Percentiles rank a stretch among this genome's conserved stretches.
Evolutionary conservation across 2,113 vertebrate genomes (phyloP).

Genomic region (Girardinichthys multiradiatus): DNA sequence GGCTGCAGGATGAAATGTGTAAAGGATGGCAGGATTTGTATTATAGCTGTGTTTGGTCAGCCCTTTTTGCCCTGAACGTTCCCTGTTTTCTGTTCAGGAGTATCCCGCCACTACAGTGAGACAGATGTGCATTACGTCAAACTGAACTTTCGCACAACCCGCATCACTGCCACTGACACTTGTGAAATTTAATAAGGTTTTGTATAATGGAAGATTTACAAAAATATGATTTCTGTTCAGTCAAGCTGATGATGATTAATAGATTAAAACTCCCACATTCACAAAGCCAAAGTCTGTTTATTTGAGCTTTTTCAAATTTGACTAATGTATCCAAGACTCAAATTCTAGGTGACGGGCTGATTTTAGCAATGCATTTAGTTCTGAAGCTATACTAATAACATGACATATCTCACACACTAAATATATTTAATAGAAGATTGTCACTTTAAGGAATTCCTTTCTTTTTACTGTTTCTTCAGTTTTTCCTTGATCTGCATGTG

Average conservation of each 20-base stretch:
- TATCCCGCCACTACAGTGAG: neutral
- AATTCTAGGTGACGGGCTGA: no score
- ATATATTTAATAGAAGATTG: no score
- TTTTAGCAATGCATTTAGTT: no score
- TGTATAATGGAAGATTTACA: neutral
- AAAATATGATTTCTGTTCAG: neutral
- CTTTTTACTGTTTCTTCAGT: no score
- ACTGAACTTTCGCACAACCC: no score
- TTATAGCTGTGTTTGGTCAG: slow-evolving; percentile 2
- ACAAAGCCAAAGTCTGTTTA: neutral
- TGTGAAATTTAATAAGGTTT: neutral
- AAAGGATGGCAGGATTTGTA: neutral
- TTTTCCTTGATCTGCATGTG: no score
- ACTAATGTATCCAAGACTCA: neutral
- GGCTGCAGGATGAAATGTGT: neutral
- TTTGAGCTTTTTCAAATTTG: neutral
- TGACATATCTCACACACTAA: no score
- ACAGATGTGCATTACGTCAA: no score
- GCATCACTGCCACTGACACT: neutral
- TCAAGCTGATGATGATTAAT: neutral
- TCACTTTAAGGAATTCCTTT: no score
- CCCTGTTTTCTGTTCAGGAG: neutral
- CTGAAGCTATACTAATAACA: no score
- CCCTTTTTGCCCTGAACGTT: neutral
- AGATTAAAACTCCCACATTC: no score